phyloP scores from a whole-genome alignment of 2,888 invertebrate genomes.

The Piscicola geometra region DNA sequence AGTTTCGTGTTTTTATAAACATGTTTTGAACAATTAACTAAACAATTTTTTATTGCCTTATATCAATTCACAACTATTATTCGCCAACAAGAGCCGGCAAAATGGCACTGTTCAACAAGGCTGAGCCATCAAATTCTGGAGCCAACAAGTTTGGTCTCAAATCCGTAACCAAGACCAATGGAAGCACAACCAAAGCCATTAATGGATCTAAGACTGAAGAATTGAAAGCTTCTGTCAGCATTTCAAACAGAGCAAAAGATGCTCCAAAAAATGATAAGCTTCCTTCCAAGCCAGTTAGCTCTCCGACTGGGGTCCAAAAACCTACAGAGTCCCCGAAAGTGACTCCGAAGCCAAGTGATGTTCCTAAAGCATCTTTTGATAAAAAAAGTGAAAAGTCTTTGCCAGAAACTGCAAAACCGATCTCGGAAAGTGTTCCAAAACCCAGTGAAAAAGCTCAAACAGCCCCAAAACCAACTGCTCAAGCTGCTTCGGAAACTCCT shows the following conservation, averaged over 20 bases:
- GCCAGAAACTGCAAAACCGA: background rate
- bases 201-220: too few species aligned
- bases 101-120: constrained; percentile 3
- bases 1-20: too few species aligned
- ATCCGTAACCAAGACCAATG: background rate
- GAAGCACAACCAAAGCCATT: background rate
- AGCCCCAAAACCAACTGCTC: constrained; percentile 21
- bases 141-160: constrained; percentile 17
- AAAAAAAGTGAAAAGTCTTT: too few species aligned
- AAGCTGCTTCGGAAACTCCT: constrained; percentile 14
- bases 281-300: too few species aligned
- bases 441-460: background rate
- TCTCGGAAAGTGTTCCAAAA: background rate
- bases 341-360: background rate
- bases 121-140: background rate
- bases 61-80: too few species aligned
- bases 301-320: background rate
- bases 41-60: too few species aligned
- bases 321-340: background rate
- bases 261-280: background rate
- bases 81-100: constrained; percentile 19
- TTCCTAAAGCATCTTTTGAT: too few species aligned
- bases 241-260: background rate
- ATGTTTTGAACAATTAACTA: too few species aligned
- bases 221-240: too few species aligned